Percentiles rank a stretch among this genome's conserved stretches.
Conservation (phyloP, 2,113 vertebrate genomes). For the Microcebus griseorufus region DNA sequence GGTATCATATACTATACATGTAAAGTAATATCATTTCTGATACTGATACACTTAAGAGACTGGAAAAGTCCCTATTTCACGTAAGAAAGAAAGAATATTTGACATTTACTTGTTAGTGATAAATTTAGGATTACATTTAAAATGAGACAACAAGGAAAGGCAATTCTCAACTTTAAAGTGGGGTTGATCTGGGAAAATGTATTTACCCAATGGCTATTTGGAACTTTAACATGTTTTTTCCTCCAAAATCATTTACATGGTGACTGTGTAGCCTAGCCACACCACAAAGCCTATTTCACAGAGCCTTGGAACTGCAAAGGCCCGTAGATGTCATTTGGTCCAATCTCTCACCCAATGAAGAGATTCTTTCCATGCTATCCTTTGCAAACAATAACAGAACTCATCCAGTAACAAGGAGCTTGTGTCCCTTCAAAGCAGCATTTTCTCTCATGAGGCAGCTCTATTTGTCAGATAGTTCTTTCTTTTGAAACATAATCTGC, state of each 20-base stretch:
- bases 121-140: not conserved
- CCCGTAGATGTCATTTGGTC: not conserved
- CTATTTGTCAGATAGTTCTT: not conserved
- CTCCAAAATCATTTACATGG: not conserved
- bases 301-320: not conserved
- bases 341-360: not conserved
- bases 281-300: not conserved
- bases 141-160: not conserved
- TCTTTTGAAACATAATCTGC: slow-evolving; percentile 21
- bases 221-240: not conserved
- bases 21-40: not conserved
- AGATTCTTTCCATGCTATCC: not conserved
- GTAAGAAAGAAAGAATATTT: not conserved
- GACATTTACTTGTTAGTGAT: not conserved
- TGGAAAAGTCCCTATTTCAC: not conserved
- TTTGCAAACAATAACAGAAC: not conserved
- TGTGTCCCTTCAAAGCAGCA: not conserved
- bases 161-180: not conserved
- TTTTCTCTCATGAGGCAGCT: not conserved
- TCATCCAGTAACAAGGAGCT: not conserved
- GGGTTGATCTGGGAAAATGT: not conserved
- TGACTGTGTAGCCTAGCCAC: not conserved
- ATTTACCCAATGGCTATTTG: not conserved
- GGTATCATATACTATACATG: not conserved
- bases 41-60: not conserved